Evolutionary conservation across 2,888 invertebrate genomes (phyloP), one percentile per base, ranked within the genome.

Genomic region (Leptinotarsa juncta): DNA sequence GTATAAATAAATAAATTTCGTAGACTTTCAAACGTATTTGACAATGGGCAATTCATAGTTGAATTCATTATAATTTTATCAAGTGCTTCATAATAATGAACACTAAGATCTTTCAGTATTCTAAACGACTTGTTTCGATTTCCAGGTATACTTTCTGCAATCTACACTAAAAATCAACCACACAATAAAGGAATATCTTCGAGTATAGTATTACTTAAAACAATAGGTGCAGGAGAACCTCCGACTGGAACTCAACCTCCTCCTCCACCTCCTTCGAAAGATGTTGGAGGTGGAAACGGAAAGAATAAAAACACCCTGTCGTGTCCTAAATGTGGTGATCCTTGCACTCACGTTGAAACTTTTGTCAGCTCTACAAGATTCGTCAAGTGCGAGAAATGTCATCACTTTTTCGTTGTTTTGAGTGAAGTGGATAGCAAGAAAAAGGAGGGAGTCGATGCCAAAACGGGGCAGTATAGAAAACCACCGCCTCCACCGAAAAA

Each of bases 321-420:
- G n/a, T 98, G 98, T 86, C 98, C 98, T 3, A 97, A 97, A 88
- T 98, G 98, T 73, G 84, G 84, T 4, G 84, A 84, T 76, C 96
- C 97, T n/a, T 98, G 97, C 89, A 96, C 97, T 3, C 97, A 97
- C 88, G 97, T 98, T 75, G 97, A 97, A 89, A 97, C 97, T 3
- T 97, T 98, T 90, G 97, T 98, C 83, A 96, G 97, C 91, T 97
- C 97, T 69, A 97, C 97, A 65, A 92, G 82, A 81, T 98, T 98
- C 89, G 98, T 98, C 53, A 98, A 97, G 89, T 98, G 98, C 89
- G 97, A 98, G 88, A 98, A 97, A 88, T 98, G 98, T 86, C 97
- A 97, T 89, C 97, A 98, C 87, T 98, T 98, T 90, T 98, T 98
- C 88, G 97, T 98, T 51, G 97, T 98, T 32, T 90, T 98, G 77